Percentiles rank a stretch among this genome's conserved stretches.
Evolutionary conservation across 2,888 invertebrate species (phyloP).

Genomic region (Xestia c-nigrum): DNA sequence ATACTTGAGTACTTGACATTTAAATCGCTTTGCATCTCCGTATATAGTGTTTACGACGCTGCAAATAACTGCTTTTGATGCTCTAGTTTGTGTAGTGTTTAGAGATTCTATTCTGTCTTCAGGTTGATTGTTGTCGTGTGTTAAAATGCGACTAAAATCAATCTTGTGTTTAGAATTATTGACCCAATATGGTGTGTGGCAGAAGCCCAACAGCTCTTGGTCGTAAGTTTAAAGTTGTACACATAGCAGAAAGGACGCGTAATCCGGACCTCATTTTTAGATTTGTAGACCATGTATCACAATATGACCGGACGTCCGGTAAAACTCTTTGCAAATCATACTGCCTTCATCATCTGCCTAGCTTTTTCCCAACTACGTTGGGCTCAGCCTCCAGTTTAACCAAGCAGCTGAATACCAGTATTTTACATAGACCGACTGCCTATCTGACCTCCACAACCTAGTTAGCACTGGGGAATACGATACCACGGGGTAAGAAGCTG

Average conservation of each 20-base stretch:
- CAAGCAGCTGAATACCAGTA: too few species aligned
- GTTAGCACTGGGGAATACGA: too few species aligned
- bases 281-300: background rate
- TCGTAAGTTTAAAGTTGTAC: background rate
- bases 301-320: background rate
- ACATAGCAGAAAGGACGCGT: too few species aligned
- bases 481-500: too few species aligned
- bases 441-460: too few species aligned
- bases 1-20: constrained; percentile 68
- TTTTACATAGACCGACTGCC: too few species aligned
- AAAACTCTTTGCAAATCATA: background rate
- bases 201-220: background rate
- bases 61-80: constrained; percentile 56
- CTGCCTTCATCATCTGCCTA: too few species aligned
- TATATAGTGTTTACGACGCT: constrained; percentile 53
- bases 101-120: constrained; percentile 19
- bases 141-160: constrained; percentile 14
- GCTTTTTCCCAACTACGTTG: too few species aligned
- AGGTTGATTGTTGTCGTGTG: background rate
- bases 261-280: too few species aligned
- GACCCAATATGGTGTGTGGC: background rate
- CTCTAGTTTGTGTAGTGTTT: constrained; percentile 35
- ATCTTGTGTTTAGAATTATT: background rate
- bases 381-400: too few species aligned
- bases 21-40: constrained; percentile 62